Conservation (phyloP, 2,113 vertebrate genomes). For the Phoenicopterus ruber region DNA sequence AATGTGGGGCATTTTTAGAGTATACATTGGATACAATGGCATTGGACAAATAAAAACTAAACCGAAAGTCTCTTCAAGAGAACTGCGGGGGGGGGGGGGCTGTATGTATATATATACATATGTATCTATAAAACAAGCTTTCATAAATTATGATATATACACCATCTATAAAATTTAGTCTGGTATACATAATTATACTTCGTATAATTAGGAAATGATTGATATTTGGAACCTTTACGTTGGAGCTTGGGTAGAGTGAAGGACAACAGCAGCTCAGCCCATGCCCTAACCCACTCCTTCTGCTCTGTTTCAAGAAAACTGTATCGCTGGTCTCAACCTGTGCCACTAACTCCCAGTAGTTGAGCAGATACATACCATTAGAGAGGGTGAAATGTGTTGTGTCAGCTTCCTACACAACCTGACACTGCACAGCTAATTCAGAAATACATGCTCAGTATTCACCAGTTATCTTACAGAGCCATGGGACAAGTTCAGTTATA, state of each 20-base stretch:
- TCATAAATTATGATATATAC: background rate
- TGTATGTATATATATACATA: background rate
- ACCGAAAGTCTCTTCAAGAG: background rate
- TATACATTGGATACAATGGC: background rate
- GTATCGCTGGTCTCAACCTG: background rate
- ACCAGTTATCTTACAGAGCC: background rate
- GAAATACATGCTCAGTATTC: background rate
- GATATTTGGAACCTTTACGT: background rate
- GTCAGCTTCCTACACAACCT: background rate
- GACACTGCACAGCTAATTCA: background rate
- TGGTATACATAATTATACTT: background rate
- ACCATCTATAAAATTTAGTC: background rate
- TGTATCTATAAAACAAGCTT: background rate
- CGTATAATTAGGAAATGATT: background rate
- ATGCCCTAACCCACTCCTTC: background rate
- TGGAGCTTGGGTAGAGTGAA: background rate
- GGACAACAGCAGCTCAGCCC: background rate
- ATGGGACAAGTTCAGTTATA: background rate
- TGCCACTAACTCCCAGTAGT: background rate
- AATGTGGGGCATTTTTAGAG: background rate
- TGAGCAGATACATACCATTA: background rate
- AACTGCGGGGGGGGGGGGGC: background rate
- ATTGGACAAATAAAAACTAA: background rate
- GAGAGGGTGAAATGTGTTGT: background rate
- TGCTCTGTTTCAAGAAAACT: background rate